phyloP scores from a whole-genome alignment of 2,113 vertebrate genomes.

The Craseonycteris thonglongyai region DNA sequence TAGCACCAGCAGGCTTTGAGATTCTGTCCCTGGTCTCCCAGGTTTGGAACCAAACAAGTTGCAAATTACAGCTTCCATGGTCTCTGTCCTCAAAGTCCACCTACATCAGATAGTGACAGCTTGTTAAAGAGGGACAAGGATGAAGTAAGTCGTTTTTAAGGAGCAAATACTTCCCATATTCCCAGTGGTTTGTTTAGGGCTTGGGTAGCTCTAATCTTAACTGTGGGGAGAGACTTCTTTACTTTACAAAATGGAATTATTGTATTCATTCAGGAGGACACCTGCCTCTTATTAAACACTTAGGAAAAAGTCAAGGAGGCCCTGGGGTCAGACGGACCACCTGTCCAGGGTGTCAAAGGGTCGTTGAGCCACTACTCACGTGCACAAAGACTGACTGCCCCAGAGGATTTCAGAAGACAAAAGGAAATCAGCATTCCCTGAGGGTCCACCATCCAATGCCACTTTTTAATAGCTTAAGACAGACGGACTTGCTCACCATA shows the following conservation, averaged over 20 bases:
- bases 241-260: background rate
- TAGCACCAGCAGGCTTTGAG: fast-evolving
- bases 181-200: background rate
- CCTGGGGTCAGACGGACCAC: background rate
- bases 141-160: background rate
- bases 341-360: background rate
- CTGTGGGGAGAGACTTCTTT: background rate
- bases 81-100: background rate
- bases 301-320: background rate
- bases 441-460: background rate
- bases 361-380: background rate
- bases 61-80: background rate
- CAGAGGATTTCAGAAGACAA: background rate
- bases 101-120: background rate
- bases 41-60: background rate
- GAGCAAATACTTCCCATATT: background rate
- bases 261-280: background rate
- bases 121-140: background rate
- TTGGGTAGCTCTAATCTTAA: background rate
- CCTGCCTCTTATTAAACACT: background rate
- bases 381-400: background rate
- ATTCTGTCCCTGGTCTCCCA: background rate
- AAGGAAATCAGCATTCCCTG: background rate
- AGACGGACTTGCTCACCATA: background rate
- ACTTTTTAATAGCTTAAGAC: background rate